Conservation (phyloP, 2,113 vertebrate species). For the human region DNA sequence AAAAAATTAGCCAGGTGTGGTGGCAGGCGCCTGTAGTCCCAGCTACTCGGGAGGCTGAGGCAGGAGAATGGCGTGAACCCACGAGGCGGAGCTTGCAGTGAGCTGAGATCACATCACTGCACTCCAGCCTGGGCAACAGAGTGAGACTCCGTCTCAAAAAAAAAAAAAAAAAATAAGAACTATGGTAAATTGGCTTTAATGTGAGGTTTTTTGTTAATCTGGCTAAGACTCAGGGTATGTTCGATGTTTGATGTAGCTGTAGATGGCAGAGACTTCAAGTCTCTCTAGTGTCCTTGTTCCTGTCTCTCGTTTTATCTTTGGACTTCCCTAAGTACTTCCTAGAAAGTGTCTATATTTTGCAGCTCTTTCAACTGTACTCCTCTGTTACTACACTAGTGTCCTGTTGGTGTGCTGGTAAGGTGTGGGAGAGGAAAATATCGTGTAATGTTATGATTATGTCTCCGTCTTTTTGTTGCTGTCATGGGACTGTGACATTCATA, state of each 20-base stretch:
- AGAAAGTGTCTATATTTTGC: too few species aligned
- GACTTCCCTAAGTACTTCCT: background rate
- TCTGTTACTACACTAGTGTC: background rate
- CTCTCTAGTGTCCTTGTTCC: background rate
- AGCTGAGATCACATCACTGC: too few species aligned
- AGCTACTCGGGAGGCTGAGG: too few species aligned
- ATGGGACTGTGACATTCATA: background rate
- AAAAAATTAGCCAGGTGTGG: too few species aligned
- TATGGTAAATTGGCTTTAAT: background rate
- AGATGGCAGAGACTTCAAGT: background rate
- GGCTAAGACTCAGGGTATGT: background rate
- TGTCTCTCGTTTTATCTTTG: background rate
- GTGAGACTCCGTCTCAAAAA: too few species aligned
- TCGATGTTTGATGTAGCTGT: background rate
- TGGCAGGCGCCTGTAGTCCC: too few species aligned
- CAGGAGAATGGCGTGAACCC: too few species aligned
- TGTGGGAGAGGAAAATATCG: background rate
- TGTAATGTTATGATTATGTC: background rate
- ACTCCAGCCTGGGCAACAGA: too few species aligned
- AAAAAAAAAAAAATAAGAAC: background rate
- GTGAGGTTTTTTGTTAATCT: background rate
- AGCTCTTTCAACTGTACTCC: background rate
- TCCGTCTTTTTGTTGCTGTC: background rate
- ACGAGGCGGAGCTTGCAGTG: too few species aligned
- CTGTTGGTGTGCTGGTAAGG: background rate